Percentiles rank a stretch among this genome's conserved stretches.
phyloP scores from a whole-genome alignment of 2,113 vertebrate species.

The Sebastes fasciatus region DNA sequence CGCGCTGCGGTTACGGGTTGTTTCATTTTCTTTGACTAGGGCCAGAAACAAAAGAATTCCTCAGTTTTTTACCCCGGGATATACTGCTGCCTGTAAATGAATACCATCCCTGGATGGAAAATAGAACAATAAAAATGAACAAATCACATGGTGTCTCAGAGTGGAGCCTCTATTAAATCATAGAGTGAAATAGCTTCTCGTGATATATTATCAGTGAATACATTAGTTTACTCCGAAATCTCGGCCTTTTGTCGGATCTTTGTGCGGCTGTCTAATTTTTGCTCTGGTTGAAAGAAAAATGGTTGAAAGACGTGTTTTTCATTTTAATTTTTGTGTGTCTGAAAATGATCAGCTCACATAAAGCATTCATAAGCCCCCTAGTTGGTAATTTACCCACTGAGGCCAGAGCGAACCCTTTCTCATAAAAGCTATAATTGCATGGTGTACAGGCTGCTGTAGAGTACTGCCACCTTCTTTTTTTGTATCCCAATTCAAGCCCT shows the following conservation, averaged over 20 bases:
- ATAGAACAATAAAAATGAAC: background rate
- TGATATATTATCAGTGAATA: background rate
- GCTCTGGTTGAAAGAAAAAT: background rate
- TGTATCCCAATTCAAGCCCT: slow-evolving; percentile 14
- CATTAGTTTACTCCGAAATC: background rate
- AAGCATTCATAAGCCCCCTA: slow-evolving; percentile 4
- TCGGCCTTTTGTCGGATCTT: background rate
- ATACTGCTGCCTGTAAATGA: background rate
- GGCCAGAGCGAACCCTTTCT: slow-evolving; percentile 2
- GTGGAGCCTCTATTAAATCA: background rate
- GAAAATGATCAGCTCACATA: background rate
- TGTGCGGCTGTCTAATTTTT: background rate
- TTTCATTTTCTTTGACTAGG: background rate
- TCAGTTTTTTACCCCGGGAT: background rate
- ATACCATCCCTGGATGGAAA: background rate
- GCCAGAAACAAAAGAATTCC: slow-evolving; percentile 8
- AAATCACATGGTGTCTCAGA: background rate
- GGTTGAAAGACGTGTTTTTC: background rate
- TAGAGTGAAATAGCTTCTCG: background rate
- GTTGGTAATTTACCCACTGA: slow-evolving; percentile 5
- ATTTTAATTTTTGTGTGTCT: background rate
- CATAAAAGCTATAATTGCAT: background rate
- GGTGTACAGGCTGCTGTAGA: background rate
- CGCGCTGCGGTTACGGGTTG: background rate
- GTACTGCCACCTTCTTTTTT: background rate